A percentile compares a stretch with the other conserved stretches of the same genome.
Evolutionary conservation across 2,797 vertebrate species (phyloP).

Genomic region (Chaetophractus vellerosus): DNA sequence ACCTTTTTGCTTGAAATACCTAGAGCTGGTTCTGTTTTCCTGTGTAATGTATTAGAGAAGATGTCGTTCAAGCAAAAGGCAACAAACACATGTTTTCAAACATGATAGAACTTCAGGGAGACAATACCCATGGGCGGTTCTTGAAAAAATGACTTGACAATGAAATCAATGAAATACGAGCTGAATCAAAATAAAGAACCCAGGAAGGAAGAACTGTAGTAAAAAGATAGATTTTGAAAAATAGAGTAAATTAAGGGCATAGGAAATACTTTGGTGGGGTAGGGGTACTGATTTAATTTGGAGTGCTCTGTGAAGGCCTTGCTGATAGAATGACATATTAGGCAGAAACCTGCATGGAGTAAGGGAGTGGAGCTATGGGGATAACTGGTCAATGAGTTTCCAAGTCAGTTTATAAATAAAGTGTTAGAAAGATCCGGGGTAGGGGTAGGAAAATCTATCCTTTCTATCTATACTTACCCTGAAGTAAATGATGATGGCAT

Average conservation of each 20-base stretch:
- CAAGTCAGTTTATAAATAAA: constrained; percentile 44
- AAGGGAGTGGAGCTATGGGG: not conserved
- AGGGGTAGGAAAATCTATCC: not conserved
- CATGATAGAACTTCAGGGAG: constrained; percentile 25
- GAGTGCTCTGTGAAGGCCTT: not conserved
- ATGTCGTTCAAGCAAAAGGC: constrained; percentile 24
- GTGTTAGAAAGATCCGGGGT: not conserved
- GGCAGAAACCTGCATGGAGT: not conserved
- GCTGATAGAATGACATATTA: not conserved
- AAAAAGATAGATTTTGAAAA: constrained; percentile 30
- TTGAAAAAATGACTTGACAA: not conserved
- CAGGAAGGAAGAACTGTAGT: not conserved
- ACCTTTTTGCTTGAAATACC: constrained; percentile 23
- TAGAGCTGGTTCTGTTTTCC: constrained; percentile 12
- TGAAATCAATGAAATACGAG: constrained; percentile 40
- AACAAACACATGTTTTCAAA: constrained; percentile 10
- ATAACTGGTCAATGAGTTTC: not conserved
- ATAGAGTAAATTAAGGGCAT: not conserved
- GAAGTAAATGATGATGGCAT: not conserved
- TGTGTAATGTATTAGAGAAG: not conserved
- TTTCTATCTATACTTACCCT: not conserved
- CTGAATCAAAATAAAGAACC: constrained; percentile 37
- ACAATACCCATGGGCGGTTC: not conserved
- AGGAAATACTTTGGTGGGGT: not conserved
- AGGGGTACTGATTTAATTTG: not conserved